phyloP scores from a whole-genome alignment of 2,888 invertebrate genomes.

The Stratiomys singularior region DNA sequence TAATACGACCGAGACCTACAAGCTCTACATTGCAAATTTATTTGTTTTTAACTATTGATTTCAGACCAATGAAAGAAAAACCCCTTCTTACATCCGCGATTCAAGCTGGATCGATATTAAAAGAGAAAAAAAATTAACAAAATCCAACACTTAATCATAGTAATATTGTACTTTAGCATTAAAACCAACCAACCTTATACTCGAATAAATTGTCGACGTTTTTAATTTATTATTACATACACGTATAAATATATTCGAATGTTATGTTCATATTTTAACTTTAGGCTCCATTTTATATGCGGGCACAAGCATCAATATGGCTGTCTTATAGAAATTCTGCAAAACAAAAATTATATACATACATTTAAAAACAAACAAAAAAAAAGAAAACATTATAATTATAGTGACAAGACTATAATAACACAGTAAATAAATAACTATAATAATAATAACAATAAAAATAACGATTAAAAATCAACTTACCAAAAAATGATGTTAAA shows the following conservation, averaged over 20 bases:
- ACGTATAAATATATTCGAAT: slow-evolving; percentile 2
- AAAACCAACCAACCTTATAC: not conserved
- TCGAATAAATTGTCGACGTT: slow-evolving; percentile 23
- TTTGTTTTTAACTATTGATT: too few relatives aligned
- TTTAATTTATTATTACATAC: not conserved
- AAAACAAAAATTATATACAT: not conserved
- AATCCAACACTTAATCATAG: too few relatives aligned
- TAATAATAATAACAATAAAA: slow-evolving; percentile 3
- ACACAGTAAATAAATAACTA: not conserved
- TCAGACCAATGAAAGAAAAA: too few relatives aligned
- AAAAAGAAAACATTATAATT: too few relatives aligned
- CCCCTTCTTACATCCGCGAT: too few relatives aligned
- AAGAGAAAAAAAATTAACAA: too few relatives aligned
- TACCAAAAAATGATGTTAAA: slow-evolving; percentile 11
- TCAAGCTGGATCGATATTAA: too few relatives aligned
- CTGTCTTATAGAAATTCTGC: slow-evolving; percentile 45
- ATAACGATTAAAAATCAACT: not conserved
- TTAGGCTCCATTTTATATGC: slow-evolving; percentile 24
- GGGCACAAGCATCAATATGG: slow-evolving; percentile 46
- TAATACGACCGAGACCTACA: too few relatives aligned
- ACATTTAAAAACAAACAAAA: too few relatives aligned
- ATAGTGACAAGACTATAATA: not conserved
- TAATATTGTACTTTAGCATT: slow-evolving; percentile 13
- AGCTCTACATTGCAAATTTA: too few relatives aligned
- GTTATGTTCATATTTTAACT: slow-evolving; percentile 20